A percentile compares a stretch with the other conserved stretches of the same genome.
Evolutionary conservation across 1,140 invertebrate species (phyloP).

Genomic region (Drepana arcuata): DNA sequence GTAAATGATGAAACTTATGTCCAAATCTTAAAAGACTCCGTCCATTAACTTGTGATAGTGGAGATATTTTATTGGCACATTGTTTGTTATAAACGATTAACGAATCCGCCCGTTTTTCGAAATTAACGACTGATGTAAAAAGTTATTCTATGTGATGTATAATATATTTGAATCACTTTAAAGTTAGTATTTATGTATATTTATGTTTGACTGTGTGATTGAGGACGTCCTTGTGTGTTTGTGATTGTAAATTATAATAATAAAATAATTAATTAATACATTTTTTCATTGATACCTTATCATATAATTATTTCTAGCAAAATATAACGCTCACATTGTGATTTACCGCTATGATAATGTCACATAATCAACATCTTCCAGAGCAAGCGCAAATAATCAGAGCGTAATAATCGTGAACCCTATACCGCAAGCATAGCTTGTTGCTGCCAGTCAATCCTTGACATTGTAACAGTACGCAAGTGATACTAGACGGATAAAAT

Average conservation of each 20-base stretch:
- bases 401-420: conserved; percentile 33
- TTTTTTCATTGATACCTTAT: no score
- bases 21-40: conserved; percentile 16
- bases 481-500: conserved; percentile 16
- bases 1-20: conserved; percentile 15
- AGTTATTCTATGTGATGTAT: conserved; percentile 57
- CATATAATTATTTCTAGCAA: no score
- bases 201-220: conserved; percentile 60
- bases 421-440: neutral
- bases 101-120: conserved; percentile 37
- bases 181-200: conserved; percentile 57
- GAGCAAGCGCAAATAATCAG: conserved; percentile 34
- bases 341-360: conserved; percentile 31
- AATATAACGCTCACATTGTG: no score
- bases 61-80: conserved; percentile 21
- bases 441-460: conserved; percentile 32
- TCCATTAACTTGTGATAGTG: conserved; percentile 17
- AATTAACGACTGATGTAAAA: conserved; percentile 65
- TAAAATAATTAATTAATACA: conserved; percentile 33
- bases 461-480: conserved; percentile 24
- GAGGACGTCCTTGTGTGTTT: conserved; percentile 69
- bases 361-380: conserved; percentile 14
- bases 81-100: neutral
- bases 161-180: conserved; percentile 48
- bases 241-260: conserved; percentile 64